Evolutionary conservation across 2,797 vertebrate species (phyloP), one percentile per base, ranked within the genome.

Genomic region (Neopelma chrysocephalum): DNA sequence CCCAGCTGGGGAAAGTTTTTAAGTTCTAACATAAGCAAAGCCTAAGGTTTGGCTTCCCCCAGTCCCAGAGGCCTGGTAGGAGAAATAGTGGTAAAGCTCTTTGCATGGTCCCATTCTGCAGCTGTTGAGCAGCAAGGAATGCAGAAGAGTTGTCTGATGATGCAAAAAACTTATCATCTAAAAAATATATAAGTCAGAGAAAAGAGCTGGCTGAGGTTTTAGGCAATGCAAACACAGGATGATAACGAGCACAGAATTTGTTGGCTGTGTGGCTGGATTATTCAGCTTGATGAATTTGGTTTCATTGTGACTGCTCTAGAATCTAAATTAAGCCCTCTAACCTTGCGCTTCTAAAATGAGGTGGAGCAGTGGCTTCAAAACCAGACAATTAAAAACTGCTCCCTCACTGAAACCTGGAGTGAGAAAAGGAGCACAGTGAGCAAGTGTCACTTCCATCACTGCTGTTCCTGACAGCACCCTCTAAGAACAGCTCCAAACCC

Each of bases 321-420:
- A 58, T 56, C 40, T 53, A 48, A 94, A 82, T 31, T 15, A 75
- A 91, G 34, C 26, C 66, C 27, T 92, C 36, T 38, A 89, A 87
- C n/a, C 47, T 80, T 17, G 21, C 7, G 8, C 53, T 87, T 77
- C 65, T 83, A n/a, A 65, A 69, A 43, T 6, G n/a, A 89, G 62
- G 81, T 43, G n/a, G 9, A 25, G 78, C 60, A 71, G 43, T 27
- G 43, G 32, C 38, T 70, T 76, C 40, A 76, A 50, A 76, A 20
- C 1, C 56, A 81, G 77, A 15, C n/a, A 71, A 31, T 60, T 34
- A 48, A 26, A 29, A 88, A 21, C 4, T 1, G 27, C 21, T 87
- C 77, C 61, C 29, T 88, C 48, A 1, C 14, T 0, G 58, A 50
- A 26, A 54, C 10, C 0, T 15, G 34, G 3, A 56, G 29, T 0